Evolutionary conservation across 92 coral and sea anemone species (phyloP), one percentile per base, ranked within the genome.

Genomic region (Virgularia gustaviana): DNA sequence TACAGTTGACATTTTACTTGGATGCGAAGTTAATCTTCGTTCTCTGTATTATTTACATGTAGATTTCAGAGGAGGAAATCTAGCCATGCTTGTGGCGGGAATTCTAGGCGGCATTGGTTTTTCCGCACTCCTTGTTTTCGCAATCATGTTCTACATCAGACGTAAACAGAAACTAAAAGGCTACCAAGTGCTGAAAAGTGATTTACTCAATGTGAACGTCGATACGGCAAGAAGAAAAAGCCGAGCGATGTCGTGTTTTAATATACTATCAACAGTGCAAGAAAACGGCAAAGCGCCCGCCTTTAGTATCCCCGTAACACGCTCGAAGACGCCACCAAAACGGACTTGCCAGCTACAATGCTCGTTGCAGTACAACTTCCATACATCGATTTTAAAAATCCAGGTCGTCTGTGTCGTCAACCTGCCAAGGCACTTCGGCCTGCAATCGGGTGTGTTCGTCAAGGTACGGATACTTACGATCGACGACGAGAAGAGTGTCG

Each of bases 361-460:
- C 25, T 68, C 75, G 1, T 49, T 68, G 61, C 36, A 49, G 2
- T 51, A 68, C 44, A 68, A 68, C 34, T 49, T 49, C 38, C 75
- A 68, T 61, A 45, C 55, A 20, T 45, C 33, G 18, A 47, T 45
- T 23, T 12, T 68, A 10, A 68, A 49, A 31, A 28, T 68, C 55
- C 75, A 68, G 35, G 75, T 68, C 36, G 10, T 68, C 0, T 55
- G 55, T 15, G 75, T 61, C 0, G 59, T 45, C 32, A 68, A 33
- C 32, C 35, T 68, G 31, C 75, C 75, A 0, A 49, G 55, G 44
- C 39, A 49, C n/a, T 68, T 68, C 55, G 75, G 75, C 0, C 49
- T 68, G 41, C 75, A 68, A 31, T 49, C 75, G 36, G 75, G 75
- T 0, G 75, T 68, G 32, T 29, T 68, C 43, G 75, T 49, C 28